Percentiles rank a stretch among this genome's conserved stretches.
These are phyloP conservation scores for Eumaeus atala DNA, from an alignment of 1,140 invertebrate species.

Conservation along the genomic window DNA sequence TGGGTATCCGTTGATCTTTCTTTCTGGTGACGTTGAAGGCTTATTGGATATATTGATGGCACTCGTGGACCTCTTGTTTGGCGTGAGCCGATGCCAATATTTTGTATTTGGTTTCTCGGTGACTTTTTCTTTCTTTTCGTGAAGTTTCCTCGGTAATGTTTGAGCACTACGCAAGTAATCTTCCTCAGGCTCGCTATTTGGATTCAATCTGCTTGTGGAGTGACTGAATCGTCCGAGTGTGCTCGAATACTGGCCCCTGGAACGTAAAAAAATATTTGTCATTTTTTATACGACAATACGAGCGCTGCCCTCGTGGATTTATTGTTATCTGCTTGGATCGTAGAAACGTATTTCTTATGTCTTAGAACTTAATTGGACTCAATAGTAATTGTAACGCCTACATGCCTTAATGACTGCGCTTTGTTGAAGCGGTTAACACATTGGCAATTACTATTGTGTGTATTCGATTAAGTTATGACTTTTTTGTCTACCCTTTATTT, in stretches of 20 bases:
- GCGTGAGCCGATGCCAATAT: slow-evolving; percentile 70
- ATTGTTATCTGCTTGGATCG: slow-evolving; percentile 55
- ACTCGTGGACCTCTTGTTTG: slow-evolving; percentile 76
- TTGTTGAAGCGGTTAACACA: slow-evolving; percentile 39
- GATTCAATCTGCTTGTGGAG: slow-evolving; percentile 80
- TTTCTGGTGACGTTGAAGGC: slow-evolving; percentile 70
- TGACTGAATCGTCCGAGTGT: slow-evolving; percentile 87
- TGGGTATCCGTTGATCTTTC: slow-evolving; percentile 64
- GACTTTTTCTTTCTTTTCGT: slow-evolving; percentile 67
- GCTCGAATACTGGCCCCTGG: slow-evolving; percentile 75
- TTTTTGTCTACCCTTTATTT: no score
- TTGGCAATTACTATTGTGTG: slow-evolving; percentile 19
- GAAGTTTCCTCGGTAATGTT: slow-evolving; percentile 84
- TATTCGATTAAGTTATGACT: slow-evolving; percentile 4
- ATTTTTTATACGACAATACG: background rate
- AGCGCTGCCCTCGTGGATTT: slow-evolving; percentile 43
- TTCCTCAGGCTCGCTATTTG: slow-evolving; percentile 71
- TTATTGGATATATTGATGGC: slow-evolving; percentile 86
- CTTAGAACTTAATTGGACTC: slow-evolving; percentile 59
- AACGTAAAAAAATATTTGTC: slow-evolving; percentile 49
- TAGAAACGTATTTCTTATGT: slow-evolving; percentile 58
- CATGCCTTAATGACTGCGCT: slow-evolving; percentile 46
- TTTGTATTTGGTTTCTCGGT: slow-evolving; percentile 69
- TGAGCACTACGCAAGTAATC: slow-evolving; percentile 81
- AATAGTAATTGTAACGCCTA: slow-evolving; percentile 57